Percentiles rank a stretch among this genome's conserved stretches.
Evolutionary conservation across 2,797 vertebrate species (phyloP).

Genomic region (Macroramphosus scolopax): DNA sequence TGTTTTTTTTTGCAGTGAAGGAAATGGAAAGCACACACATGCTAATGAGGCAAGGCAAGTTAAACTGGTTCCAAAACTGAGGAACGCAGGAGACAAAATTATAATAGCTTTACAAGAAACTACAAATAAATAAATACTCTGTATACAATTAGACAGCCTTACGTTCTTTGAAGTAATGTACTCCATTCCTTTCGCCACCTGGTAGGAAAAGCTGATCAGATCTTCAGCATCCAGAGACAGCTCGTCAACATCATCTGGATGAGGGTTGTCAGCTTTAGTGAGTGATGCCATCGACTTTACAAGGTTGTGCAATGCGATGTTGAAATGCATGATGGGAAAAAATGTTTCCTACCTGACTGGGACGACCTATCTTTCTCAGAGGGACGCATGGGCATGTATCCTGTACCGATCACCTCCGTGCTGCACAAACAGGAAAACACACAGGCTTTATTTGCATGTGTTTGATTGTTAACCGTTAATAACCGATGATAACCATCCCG

Average conservation of each 20-base stretch:
- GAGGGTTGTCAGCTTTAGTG: conserved; percentile 7
- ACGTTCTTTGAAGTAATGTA: conserved; percentile 94
- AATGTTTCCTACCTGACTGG: conserved; percentile 69
- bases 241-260: conserved; percentile 71
- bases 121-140: too few relatives aligned
- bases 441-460: too few relatives aligned
- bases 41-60: too few relatives aligned
- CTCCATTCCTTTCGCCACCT: conserved; percentile 98
- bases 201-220: conserved; percentile 93
- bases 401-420: conserved; percentile 79
- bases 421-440: conserved; percentile 16
- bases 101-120: too few relatives aligned
- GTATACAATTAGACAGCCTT: too few relatives aligned
- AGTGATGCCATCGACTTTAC: too few relatives aligned
- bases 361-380: conserved; percentile 75
- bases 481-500: too few relatives aligned
- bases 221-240: conserved; percentile 84
- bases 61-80: too few relatives aligned
- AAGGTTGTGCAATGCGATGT: background rate
- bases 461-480: too few relatives aligned
- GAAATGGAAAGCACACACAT: too few relatives aligned
- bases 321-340: conserved; percentile 1
- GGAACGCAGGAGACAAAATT: too few relatives aligned
- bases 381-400: conserved; percentile 93
- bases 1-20: too few relatives aligned